Conservation (phyloP, 2,888 invertebrate genomes). For the Acrobasis repandana region DNA sequence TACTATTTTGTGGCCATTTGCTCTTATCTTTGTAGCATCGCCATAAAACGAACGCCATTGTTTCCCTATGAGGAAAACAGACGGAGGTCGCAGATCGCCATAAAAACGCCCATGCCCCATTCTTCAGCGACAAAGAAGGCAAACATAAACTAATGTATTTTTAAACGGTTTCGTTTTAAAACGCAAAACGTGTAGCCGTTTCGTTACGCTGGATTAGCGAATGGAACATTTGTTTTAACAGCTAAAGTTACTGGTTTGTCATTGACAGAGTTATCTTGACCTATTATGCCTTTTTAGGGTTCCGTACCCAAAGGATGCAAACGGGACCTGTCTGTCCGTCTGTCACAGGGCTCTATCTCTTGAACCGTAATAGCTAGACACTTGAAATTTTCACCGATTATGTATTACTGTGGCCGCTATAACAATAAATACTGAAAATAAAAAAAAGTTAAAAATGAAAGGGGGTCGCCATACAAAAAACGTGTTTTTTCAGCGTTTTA, state of each 20-base stretch:
- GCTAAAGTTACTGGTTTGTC: background rate
- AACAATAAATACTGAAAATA: too few relatives aligned
- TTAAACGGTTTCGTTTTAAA: slow-evolving; percentile 10
- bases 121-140: slow-evolving; percentile 23
- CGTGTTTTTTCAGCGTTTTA: too few relatives aligned
- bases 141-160: slow-evolving; percentile 8
- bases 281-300: background rate
- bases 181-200: slow-evolving; percentile 9
- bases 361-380: too few relatives aligned
- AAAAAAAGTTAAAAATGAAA: too few relatives aligned
- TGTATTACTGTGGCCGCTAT: too few relatives aligned
- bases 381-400: too few relatives aligned
- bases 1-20: slow-evolving; percentile 5
- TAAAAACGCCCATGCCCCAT: slow-evolving; percentile 32
- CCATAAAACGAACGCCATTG: slow-evolving; percentile 36
- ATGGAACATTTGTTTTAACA: slow-evolving; percentile 15
- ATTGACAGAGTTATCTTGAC: too few relatives aligned
- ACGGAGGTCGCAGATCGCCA: slow-evolving; percentile 30
- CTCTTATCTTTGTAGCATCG: slow-evolving; percentile 31
- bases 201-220: slow-evolving; percentile 20
- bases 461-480: too few relatives aligned
- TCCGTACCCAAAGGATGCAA: too few relatives aligned
- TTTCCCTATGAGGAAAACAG: slow-evolving; percentile 34
- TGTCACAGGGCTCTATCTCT: too few relatives aligned
- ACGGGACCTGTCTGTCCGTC: too few relatives aligned